Percentiles rank a stretch among this genome's conserved stretches.
Conservation (phyloP, 2,888 invertebrate species). For the Deroplatys truncata region DNA sequence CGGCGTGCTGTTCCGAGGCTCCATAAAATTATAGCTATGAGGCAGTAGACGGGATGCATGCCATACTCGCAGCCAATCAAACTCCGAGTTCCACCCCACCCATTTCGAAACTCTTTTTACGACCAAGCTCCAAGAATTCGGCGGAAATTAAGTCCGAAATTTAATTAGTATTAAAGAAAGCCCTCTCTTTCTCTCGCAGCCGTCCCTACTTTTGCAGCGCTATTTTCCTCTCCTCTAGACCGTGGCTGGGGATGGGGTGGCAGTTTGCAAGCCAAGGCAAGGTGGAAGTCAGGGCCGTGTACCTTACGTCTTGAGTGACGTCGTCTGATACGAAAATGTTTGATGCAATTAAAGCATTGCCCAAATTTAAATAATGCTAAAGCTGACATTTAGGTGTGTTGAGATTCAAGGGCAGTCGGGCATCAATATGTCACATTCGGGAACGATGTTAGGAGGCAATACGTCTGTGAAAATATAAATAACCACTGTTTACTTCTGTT, state of each 20-base stretch:
- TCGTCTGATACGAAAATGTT: too few relatives aligned
- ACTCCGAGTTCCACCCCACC: conserved; percentile 3
- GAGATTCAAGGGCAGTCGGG: too few relatives aligned
- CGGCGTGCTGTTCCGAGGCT: conserved; percentile 18
- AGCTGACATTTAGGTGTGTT: too few relatives aligned
- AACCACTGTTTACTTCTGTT: too few relatives aligned
- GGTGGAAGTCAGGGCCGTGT: too few relatives aligned
- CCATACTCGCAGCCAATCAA: conserved; percentile 18
- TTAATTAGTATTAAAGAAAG: conserved; percentile 29
- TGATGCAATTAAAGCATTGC: too few relatives aligned
- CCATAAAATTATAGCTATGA: conserved; percentile 23
- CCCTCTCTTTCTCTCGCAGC: neutral
- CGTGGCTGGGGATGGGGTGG: neutral
- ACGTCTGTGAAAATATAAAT: too few relatives aligned
- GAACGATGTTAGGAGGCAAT: too few relatives aligned
- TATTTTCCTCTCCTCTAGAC: neutral
- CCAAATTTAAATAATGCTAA: too few relatives aligned
- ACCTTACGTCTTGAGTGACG: too few relatives aligned
- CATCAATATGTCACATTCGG: too few relatives aligned
- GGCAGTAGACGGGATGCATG: conserved; percentile 13
- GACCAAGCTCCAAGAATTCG: conserved; percentile 21
- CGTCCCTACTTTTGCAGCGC: neutral
- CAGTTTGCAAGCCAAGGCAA: neutral
- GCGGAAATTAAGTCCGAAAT: conserved; percentile 28
- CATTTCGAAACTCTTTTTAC: conserved; percentile 20